These are phyloP conservation scores for Pseudomyrmex pallidus DNA, from an alignment of 1,140 invertebrate species.

Conservation along the genomic window DNA sequence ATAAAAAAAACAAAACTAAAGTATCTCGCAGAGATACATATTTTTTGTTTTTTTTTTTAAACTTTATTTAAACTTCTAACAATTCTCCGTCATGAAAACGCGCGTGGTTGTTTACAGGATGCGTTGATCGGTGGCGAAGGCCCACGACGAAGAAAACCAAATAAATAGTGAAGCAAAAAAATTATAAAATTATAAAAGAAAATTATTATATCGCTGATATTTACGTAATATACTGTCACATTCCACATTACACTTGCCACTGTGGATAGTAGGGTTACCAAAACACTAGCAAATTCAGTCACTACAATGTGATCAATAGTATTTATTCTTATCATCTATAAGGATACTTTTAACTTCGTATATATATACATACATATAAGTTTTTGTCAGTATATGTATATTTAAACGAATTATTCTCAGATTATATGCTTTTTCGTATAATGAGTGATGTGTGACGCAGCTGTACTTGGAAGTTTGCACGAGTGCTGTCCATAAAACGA, in stretches of 20 bases:
- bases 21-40: neutral
- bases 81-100: neutral
- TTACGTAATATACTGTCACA: constrained; percentile 75
- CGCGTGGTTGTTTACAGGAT: constrained; percentile 32
- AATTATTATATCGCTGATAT: constrained; percentile 67
- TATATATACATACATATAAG: neutral
- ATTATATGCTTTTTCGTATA: constrained; percentile 55
- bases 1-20: neutral
- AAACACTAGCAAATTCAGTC: constrained; percentile 56
- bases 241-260: constrained; percentile 75
- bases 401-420: constrained; percentile 52
- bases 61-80: neutral
- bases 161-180: constrained; percentile 76
- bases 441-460: constrained; percentile 59
- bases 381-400: constrained; percentile 46
- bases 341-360: constrained; percentile 43
- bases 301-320: constrained; percentile 67
- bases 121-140: constrained; percentile 74
- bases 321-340: constrained; percentile 58
- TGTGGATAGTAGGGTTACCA: constrained; percentile 65
- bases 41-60: constrained; percentile 7
- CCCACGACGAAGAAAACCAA: constrained; percentile 83
- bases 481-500: constrained; percentile 24
- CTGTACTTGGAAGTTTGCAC: constrained; percentile 48
- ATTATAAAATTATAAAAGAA: constrained; percentile 24